Conservation (phyloP, 2,888 invertebrate genomes). For the Sympetrum striolatum region DNA sequence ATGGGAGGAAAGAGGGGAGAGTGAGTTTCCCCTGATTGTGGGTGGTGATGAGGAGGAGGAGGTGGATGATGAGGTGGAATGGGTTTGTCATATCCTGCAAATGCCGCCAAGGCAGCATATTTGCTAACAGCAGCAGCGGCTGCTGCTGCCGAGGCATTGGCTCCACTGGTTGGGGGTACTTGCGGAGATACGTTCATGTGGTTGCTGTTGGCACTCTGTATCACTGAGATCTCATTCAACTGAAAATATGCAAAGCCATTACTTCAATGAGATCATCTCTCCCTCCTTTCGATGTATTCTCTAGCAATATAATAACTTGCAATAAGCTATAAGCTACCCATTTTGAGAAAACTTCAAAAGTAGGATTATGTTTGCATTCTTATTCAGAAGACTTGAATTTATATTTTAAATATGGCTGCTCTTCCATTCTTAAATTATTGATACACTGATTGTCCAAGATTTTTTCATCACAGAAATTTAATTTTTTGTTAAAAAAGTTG, state of each 20-base stretch:
- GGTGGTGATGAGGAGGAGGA: constrained; percentile 3
- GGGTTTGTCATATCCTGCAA: constrained; percentile 39
- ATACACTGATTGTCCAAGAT: too few species aligned
- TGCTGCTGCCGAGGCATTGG: constrained; percentile 68
- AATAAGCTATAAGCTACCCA: too few species aligned
- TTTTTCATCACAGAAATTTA: too few species aligned
- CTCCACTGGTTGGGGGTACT: constrained; percentile 59
- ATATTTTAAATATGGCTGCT: too few species aligned
- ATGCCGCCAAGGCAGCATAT: constrained; percentile 30
- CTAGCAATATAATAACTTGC: too few species aligned
- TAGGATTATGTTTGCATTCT: too few species aligned
- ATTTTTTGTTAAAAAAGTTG: too few species aligned
- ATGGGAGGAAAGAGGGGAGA: constrained; percentile 44
- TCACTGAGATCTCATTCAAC: constrained; percentile 82
- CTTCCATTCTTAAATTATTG: too few species aligned
- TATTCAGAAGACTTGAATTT: too few species aligned
- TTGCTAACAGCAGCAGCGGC: constrained; percentile 46
- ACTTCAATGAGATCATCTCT: too few species aligned
- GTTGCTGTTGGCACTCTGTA: constrained; percentile 70
- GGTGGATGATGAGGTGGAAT: constrained; percentile 32
- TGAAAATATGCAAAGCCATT: constrained; percentile 57
- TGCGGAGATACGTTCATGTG: constrained; percentile 61
- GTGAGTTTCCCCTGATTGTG: constrained; percentile 22
- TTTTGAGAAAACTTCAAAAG: too few species aligned
- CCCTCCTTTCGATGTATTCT: too few species aligned